phyloP scores from a whole-genome alignment of 1,140 invertebrate genomes.

The Lordiphosa stackelbergi region DNA sequence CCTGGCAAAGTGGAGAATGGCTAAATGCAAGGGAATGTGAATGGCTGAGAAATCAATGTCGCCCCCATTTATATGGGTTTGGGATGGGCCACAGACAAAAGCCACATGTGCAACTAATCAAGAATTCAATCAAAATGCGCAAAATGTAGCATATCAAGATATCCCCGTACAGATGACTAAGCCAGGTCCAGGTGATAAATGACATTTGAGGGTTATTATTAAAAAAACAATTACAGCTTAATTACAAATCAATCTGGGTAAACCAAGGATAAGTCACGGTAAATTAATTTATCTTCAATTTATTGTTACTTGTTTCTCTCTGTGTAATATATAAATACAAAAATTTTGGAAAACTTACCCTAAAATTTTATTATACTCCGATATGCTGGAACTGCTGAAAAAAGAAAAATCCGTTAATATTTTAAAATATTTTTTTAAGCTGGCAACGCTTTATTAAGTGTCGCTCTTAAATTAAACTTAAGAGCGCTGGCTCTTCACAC shows the following conservation, averaged over 20 bases:
- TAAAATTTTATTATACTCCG: neutral
- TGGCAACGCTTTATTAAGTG: constrained; percentile 35
- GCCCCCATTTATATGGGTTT: constrained; percentile 1
- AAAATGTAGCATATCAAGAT: constrained; percentile 41
- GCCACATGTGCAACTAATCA: constrained; percentile 66
- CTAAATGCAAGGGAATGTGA: constrained; percentile 6
- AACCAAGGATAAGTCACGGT: no score
- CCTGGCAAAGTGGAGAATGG: constrained; percentile 16
- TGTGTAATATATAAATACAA: constrained; percentile 1
- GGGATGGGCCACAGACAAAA: constrained; percentile 36
- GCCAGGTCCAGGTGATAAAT: constrained; percentile 1
- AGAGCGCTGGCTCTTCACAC: constrained; percentile 28
- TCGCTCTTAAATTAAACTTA: constrained; percentile 41
- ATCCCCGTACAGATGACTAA: constrained; percentile 5
- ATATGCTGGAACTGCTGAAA: constrained; percentile 5
- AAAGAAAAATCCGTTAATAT: constrained; percentile 15
- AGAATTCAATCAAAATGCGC: constrained; percentile 67
- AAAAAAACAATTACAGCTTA: no score
- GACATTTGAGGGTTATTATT: neutral
- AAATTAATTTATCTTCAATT: no score
- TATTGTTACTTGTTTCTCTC: constrained; percentile 46
- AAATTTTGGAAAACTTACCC: constrained; percentile 28
- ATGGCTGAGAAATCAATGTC: constrained; percentile 60
- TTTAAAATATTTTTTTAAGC: constrained; percentile 15
- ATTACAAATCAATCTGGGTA: no score